Conservation (phyloP, 1,140 invertebrate species). For the Philaenus spumarius region DNA sequence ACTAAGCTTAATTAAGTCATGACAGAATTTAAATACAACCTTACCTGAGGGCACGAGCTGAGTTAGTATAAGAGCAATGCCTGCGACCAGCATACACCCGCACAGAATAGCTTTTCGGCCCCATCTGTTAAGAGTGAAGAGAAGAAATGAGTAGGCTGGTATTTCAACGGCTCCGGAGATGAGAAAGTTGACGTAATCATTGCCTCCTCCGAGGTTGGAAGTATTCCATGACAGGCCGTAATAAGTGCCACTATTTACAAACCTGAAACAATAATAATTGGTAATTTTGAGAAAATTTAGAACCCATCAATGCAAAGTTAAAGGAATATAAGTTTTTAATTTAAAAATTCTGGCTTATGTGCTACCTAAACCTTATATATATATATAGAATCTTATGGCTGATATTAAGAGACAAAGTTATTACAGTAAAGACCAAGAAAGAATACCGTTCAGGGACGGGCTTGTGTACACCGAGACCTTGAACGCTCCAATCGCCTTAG, state of each 20-base stretch:
- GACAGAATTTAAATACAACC: slow-evolving; percentile 12
- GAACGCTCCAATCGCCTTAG: no score
- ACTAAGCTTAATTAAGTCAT: no score
- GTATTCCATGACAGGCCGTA: slow-evolving; percentile 77
- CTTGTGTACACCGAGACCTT: no score
- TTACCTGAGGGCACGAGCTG: slow-evolving; percentile 51
- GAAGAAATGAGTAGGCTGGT: slow-evolving; percentile 61
- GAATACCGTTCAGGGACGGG: no score
- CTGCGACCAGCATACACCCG: slow-evolving; percentile 61
- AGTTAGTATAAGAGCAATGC: slow-evolving; percentile 51
- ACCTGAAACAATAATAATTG: slow-evolving; percentile 45
- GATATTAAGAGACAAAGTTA: no score
- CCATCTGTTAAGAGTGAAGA: slow-evolving; percentile 64
- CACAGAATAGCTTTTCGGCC: slow-evolving; percentile 62
- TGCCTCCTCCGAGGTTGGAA: slow-evolving; percentile 61
- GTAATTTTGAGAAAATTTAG: neutral
- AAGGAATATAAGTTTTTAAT: no score
- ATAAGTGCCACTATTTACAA: slow-evolving; percentile 71
- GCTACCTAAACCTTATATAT: no score
- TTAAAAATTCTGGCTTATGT: no score
- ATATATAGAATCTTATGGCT: no score
- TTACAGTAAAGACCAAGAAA: no score
- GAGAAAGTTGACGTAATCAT: slow-evolving; percentile 67
- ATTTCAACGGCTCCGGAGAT: slow-evolving; percentile 70
- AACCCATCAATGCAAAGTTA: no score